Evolutionary conservation across 2,113 vertebrate genomes (phyloP), one percentile per base, ranked within the genome.

Genomic region (Bombycilla garrulus): DNA sequence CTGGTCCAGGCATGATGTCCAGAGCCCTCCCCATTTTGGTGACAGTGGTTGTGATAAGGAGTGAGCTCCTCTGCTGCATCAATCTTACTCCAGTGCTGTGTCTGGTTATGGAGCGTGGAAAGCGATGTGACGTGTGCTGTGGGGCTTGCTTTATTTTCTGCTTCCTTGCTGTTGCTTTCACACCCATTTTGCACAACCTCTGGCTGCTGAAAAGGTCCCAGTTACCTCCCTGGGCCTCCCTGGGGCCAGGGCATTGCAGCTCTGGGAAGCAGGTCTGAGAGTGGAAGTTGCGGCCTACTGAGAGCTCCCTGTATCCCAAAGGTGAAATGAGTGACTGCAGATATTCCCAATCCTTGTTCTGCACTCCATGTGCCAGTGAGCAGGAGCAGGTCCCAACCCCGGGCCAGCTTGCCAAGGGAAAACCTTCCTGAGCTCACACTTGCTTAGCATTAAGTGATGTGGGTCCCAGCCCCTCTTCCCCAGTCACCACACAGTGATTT

Each of bases 51-150:
- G 60, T 2, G 9, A 51, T 48, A 42, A 54, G 38, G 56, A 80
- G 48, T 5, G 17, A 86, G 50, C 35, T 76, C 76, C 73, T 67
- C 83, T 74, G 73, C 81, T 84, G 64, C 51, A 25, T 38, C 61
- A 19, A 5, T 64, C 57, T 57, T 65, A 65, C 16, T 67, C 48
- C 44, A 58, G 57, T 5, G 1, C 66, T 31, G 22, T 5, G 5
- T 42, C 47, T 62, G 73, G 51, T 58, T 6, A 0, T 4, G 57
- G 70, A 79, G 57, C 48, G 19, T 4, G 2, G 66, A 62, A 84
- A 56, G n/a, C 0, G 0, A 50, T 44, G 61, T 42, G 61, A 57
- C 1, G 1, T 15, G 33, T 71, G 81, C 69, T 0, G 1, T 56
- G 29, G 64, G 81, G 60, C 69, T 77, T 81, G 60, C 48, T 90